Evolutionary conservation across 2,888 invertebrate species (phyloP).

Genomic region (Nebria brevicollis): DNA sequence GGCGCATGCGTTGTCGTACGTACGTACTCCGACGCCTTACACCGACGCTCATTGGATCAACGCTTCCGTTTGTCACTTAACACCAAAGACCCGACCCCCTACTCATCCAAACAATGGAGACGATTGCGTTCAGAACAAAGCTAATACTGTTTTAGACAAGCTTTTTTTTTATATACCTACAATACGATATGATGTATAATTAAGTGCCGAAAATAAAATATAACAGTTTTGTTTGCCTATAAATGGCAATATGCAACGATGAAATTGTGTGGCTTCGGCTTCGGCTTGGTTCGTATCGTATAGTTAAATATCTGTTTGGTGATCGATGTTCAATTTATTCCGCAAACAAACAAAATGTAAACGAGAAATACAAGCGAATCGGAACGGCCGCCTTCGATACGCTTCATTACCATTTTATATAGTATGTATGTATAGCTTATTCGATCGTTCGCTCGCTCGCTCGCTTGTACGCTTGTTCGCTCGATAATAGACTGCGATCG

Average conservation of each 20-base stretch:
- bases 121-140: too few relatives aligned
- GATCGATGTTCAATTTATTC: slow-evolving; percentile 1
- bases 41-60: not conserved
- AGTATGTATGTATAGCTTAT: too few relatives aligned
- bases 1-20: not conserved
- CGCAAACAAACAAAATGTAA: not conserved
- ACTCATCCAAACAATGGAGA: not conserved
- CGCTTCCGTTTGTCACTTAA: slow-evolving; percentile 9
- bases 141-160: too few relatives aligned
- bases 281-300: not conserved
- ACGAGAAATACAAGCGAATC: not conserved
- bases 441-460: not conserved
- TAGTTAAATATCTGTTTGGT: not conserved
- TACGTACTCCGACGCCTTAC: not conserved
- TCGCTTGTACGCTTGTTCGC: not conserved
- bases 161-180: too few relatives aligned
- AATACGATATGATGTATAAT: too few relatives aligned
- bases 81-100: not conserved
- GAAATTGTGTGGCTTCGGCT: too few relatives aligned
- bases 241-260: too few relatives aligned
- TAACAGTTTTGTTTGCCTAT: too few relatives aligned
- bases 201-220: too few relatives aligned
- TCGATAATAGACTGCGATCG: not conserved
- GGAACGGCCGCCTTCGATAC: not conserved
- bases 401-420: slow-evolving; percentile 1